These are phyloP conservation scores for Alfaro cultratus DNA, from an alignment of 2,797 vertebrate species.

Conservation along the genomic window DNA sequence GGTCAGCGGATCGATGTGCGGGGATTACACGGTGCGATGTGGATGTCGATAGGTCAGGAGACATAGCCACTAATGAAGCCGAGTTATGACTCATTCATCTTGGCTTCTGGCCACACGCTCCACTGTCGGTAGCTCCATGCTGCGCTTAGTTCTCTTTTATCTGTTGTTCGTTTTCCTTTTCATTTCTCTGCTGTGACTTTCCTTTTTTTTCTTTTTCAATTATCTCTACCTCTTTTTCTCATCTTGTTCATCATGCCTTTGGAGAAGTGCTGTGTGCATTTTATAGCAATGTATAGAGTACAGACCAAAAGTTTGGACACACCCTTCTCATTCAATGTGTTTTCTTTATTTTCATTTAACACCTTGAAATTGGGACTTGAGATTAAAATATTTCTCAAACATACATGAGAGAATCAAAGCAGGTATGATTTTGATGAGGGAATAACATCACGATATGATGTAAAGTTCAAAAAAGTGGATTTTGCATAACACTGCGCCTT, in stretches of 20 bases:
- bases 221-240: background rate
- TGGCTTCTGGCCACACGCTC: constrained; percentile 38
- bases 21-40: constrained; percentile 65
- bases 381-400: too few relatives aligned
- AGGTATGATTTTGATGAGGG: too few relatives aligned
- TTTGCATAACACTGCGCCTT: constrained; percentile 26
- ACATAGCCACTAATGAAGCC: constrained; percentile 72
- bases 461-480: too few relatives aligned
- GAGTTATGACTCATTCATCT: constrained; percentile 70
- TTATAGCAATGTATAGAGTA: too few relatives aligned
- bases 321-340: too few relatives aligned
- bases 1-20: constrained; percentile 68
- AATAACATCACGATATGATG: too few relatives aligned
- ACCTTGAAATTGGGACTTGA: too few relatives aligned
- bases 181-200: background rate
- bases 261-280: too few relatives aligned
- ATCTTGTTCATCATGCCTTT: background rate
- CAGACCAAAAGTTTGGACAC: too few relatives aligned
- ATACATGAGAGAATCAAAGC: too few relatives aligned
- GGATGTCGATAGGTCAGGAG: constrained; percentile 73
- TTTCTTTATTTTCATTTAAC: too few relatives aligned
- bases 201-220: background rate
- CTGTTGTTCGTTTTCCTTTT: background rate
- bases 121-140: constrained; percentile 3
- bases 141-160: background rate